Conservation (phyloP, 2,888 invertebrate species). For the Magallana nippona region DNA sequence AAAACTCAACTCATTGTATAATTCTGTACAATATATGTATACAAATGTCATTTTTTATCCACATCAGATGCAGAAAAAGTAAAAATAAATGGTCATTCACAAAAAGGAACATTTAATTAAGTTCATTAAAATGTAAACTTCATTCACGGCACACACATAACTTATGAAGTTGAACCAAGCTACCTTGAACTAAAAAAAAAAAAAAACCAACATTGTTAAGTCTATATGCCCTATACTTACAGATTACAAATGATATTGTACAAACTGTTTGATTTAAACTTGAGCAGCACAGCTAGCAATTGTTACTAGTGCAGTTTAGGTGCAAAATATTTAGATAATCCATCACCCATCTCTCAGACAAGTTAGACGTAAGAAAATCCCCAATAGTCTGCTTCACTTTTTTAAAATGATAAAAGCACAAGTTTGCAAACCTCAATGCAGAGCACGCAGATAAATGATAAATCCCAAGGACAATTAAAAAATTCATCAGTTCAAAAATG, state of each 20-base stretch:
- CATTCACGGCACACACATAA: too few species aligned
- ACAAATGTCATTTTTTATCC: too few species aligned
- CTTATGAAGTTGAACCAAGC: too few species aligned
- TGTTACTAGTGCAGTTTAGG: slow-evolving; percentile 9
- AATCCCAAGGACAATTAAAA: not conserved
- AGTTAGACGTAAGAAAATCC: not conserved
- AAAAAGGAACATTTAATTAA: too few species aligned
- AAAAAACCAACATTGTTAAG: too few species aligned
- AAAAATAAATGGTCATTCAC: too few species aligned
- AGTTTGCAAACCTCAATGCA: not conserved
- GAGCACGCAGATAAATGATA: not conserved
- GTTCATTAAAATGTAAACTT: too few species aligned
- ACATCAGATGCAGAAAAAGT: too few species aligned
- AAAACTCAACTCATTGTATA: too few species aligned
- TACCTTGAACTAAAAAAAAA: too few species aligned
- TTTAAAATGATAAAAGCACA: not conserved
- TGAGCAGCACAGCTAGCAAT: not conserved
- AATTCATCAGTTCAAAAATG: not conserved
- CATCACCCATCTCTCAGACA: not conserved
- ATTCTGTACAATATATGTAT: too few species aligned
- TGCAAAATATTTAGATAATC: slow-evolving; percentile 19
- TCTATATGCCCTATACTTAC: too few species aligned
- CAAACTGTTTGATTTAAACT: not conserved
- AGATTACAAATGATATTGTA: not conserved
- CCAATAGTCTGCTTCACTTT: not conserved